Evolutionary conservation across 1,140 invertebrate genomes (phyloP).

Genomic region (Temnothorax curvispinosus): DNA sequence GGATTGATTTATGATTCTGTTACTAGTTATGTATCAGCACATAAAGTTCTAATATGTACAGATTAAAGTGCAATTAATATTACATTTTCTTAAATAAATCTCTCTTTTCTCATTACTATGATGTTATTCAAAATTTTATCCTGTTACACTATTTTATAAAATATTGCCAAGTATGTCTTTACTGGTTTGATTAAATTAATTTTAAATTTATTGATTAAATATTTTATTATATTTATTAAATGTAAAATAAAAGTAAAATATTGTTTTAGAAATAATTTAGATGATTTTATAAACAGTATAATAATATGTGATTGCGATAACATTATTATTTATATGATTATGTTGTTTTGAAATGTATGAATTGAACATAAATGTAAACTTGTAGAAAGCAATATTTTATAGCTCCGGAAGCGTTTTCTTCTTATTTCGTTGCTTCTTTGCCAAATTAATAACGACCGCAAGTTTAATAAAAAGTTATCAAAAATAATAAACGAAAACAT

Average conservation of each 20-base stretch:
- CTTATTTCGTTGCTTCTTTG: too few relatives aligned
- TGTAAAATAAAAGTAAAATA: not conserved
- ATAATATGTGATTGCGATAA: too few relatives aligned
- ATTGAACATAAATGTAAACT: too few relatives aligned
- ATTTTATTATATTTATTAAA: too few relatives aligned
- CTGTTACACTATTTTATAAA: not conserved
- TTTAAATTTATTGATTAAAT: not conserved
- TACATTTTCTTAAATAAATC: not conserved
- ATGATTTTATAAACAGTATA: too few relatives aligned
- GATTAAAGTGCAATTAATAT: not conserved
- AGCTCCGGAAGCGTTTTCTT: too few relatives aligned
- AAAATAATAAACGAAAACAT: not conserved
- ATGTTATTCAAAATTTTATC: not conserved
- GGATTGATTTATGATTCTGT: slow-evolving; percentile 11
- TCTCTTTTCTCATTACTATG: not conserved
- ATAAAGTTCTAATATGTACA: not conserved
- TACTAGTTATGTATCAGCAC: not conserved
- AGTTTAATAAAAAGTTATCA: too few relatives aligned
- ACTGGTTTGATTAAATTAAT: not conserved
- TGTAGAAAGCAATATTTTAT: too few relatives aligned
- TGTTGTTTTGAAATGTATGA: not conserved
- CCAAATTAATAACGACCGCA: too few relatives aligned
- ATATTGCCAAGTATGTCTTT: not conserved
- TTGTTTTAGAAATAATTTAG: not conserved
- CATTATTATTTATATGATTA: too few relatives aligned